A percentile compares a stretch with the other conserved stretches of the same genome.
Evolutionary conservation across 2,888 invertebrate genomes (phyloP).

Genomic region (Subacronicta megacephala): DNA sequence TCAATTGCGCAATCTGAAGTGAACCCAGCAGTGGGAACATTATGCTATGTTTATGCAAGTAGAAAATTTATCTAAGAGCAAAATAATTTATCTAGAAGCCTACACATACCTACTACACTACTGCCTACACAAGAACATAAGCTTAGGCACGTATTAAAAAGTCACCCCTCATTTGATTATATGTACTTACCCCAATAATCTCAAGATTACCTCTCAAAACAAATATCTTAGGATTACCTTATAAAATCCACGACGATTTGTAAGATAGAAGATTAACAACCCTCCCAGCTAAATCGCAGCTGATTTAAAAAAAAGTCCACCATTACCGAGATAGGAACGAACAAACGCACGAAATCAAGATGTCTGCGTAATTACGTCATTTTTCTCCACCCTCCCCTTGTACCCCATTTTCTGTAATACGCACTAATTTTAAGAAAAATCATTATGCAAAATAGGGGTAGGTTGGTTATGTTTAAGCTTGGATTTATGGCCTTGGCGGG

Average conservation of each 20-base stretch:
- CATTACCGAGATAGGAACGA: slow-evolving; percentile 41
- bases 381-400: slow-evolving; percentile 54
- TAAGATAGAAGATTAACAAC: slow-evolving; percentile 36
- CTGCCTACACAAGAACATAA: too few species aligned
- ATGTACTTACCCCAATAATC: too few species aligned
- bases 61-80: too few species aligned
- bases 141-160: background rate
- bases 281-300: slow-evolving; percentile 37
- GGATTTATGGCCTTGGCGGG: slow-evolving; percentile 20
- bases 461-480: slow-evolving; percentile 44
- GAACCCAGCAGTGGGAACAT: too few species aligned
- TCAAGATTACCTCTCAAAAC: slow-evolving; percentile 19
- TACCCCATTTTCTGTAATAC: slow-evolving; percentile 55
- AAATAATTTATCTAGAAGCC: too few species aligned
- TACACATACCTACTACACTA: too few species aligned
- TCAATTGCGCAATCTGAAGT: too few species aligned
- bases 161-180: slow-evolving; percentile 37
- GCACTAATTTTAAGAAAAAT: slow-evolving; percentile 60
- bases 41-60: too few species aligned
- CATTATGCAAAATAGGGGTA: slow-evolving; percentile 52
- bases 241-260: slow-evolving; percentile 30
- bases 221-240: slow-evolving; percentile 3
- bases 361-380: slow-evolving; percentile 62
- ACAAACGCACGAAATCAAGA: slow-evolving; percentile 57
- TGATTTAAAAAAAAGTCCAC: slow-evolving; percentile 39